Conservation (phyloP, 2,888 invertebrate species). For the Ormyrus pomaceus region DNA sequence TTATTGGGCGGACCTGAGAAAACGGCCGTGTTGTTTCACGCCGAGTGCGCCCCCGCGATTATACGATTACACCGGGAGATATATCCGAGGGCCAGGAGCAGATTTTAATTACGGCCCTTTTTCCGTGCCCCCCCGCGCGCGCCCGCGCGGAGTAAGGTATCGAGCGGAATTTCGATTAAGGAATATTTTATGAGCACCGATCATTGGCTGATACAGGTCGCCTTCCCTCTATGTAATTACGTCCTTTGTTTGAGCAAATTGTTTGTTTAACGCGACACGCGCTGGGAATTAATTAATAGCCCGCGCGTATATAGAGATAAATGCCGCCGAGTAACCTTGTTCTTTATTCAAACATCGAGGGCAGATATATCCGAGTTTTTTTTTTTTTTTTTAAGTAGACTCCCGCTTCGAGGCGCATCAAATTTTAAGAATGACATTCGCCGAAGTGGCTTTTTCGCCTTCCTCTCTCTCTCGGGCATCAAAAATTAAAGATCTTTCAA, state of each 20-base stretch:
- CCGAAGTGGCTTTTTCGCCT: too few relatives aligned
- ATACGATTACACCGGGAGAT: slow-evolving; percentile 17
- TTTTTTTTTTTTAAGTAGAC: too few relatives aligned
- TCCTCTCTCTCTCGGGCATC: too few relatives aligned
- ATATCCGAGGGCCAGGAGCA: slow-evolving; percentile 1
- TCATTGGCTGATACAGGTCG: background rate
- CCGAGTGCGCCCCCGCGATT: slow-evolving; percentile 19
- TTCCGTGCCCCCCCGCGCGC: background rate
- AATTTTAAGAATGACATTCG: too few relatives aligned
- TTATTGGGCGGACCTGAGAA: slow-evolving; percentile 38
- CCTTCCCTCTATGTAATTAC: slow-evolving; percentile 25
- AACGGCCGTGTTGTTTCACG: slow-evolving; percentile 18
- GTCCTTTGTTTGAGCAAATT: slow-evolving; percentile 29
- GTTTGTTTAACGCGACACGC: slow-evolving; percentile 37
- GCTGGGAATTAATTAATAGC: slow-evolving; percentile 15
- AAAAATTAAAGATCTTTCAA: background rate
- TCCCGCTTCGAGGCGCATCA: too few relatives aligned
- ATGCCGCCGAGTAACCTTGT: background rate
- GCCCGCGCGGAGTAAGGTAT: background rate
- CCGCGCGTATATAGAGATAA: background rate
- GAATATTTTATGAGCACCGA: slow-evolving; percentile 41
- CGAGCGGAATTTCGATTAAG: slow-evolving; percentile 16
- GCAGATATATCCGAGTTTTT: background rate
- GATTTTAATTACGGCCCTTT: slow-evolving; percentile 44
- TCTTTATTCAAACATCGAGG: too few relatives aligned